phyloP scores from a whole-genome alignment of 2,888 invertebrate species.

The Himalopsyche kuldschensis region DNA sequence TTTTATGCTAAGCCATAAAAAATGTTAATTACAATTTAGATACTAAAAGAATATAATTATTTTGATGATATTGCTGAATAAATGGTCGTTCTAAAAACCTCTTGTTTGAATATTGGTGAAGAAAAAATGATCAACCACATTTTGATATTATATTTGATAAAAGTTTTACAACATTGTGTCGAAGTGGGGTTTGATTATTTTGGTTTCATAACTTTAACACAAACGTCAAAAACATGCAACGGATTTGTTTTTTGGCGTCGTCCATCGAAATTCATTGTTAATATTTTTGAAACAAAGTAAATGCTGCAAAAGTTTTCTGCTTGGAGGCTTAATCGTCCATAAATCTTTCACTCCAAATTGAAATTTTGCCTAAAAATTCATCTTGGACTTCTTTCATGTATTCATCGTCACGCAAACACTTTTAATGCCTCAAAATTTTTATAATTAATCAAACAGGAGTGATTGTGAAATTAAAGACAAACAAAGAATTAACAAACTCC shows the following conservation, averaged over 20 bases:
- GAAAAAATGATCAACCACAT: no score
- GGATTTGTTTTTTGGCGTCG: background rate
- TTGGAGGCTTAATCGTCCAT: background rate
- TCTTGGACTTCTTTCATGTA: background rate
- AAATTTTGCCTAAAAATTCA: background rate
- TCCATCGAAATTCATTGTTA: background rate
- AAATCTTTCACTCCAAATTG: background rate
- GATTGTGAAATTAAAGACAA: background rate
- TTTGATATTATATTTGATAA: no score
- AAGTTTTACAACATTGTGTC: background rate
- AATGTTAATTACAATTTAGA: no score
- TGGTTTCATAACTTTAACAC: background rate
- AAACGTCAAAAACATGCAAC: background rate
- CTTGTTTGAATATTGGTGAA: no score
- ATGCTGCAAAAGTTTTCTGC: background rate
- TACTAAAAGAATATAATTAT: no score
- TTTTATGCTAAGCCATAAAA: no score
- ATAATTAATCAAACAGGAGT: background rate
- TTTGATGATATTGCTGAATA: no score
- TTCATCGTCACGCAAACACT: conserved; percentile 6
- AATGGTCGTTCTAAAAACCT: no score
- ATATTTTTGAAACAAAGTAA: background rate
- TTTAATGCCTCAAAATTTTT: background rate
- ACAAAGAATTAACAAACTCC: no score
- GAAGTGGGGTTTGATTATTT: background rate